A percentile compares a stretch with the other conserved stretches of the same genome.
phyloP scores from a whole-genome alignment of 2,113 vertebrate genomes.

The Catharus minimus region DNA sequence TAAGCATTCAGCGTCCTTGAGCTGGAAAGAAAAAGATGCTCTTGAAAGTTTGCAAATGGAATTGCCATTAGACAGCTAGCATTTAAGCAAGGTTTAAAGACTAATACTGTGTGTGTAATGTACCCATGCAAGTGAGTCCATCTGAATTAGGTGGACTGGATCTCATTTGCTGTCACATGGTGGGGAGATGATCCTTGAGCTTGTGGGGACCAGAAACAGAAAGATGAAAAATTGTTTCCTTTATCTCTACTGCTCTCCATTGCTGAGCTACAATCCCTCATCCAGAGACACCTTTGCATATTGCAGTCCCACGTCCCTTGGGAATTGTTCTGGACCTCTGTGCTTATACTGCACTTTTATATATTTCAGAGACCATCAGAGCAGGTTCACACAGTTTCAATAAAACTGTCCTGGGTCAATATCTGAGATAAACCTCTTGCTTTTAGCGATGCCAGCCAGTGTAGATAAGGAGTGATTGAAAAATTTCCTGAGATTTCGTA shows the following conservation, averaged over 20 bases:
- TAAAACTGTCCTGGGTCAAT: background rate
- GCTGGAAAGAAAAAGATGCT: background rate
- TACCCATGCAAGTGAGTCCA: background rate
- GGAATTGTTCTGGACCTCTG: background rate
- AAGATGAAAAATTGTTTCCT: background rate
- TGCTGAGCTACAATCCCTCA: background rate
- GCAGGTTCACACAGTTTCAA: background rate
- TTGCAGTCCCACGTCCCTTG: rapidly evolving
- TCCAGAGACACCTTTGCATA: conserved; percentile 9
- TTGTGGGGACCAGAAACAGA: background rate
- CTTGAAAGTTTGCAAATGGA: background rate
- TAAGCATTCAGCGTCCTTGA: background rate
- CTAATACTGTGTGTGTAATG: background rate
- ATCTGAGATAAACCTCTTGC: background rate
- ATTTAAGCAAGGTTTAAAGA: background rate
- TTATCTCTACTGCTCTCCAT: background rate
- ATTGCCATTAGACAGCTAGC: background rate
- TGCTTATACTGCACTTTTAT: background rate
- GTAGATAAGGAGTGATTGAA: conserved; percentile 9
- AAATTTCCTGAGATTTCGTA: background rate
- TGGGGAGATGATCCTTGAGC: background rate
- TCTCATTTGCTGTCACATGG: background rate
- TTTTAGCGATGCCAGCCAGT: background rate
- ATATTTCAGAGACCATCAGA: background rate
- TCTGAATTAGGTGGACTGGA: background rate